Evolutionary conservation across 2,113 vertebrate genomes (phyloP).

Genomic region (Proterorhinus semilunaris): DNA sequence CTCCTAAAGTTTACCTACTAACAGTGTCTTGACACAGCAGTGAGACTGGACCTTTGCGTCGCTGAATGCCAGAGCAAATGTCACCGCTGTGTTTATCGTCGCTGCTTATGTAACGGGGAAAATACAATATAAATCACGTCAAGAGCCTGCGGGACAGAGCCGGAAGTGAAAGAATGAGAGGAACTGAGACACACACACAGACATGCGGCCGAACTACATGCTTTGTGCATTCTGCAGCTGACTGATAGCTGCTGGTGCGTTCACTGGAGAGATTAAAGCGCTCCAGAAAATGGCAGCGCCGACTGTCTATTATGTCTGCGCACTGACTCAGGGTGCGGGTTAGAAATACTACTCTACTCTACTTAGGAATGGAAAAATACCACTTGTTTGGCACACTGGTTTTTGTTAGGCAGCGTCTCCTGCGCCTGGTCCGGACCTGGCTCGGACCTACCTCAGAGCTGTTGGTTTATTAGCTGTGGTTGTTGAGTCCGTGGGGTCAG

Average conservation of each 20-base stretch:
- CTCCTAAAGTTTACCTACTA: slow-evolving; percentile 9
- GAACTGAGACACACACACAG: slow-evolving; percentile 26
- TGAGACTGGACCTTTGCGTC: slow-evolving; percentile 32
- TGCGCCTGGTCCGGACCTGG: slow-evolving; percentile 15
- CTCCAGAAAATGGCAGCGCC: slow-evolving; percentile 10
- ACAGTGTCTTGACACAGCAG: slow-evolving; percentile 1
- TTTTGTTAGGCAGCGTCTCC: slow-evolving; percentile 24
- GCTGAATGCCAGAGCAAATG: slow-evolving; percentile 47
- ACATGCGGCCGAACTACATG: slow-evolving; percentile 19
- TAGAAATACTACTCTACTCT: not conserved
- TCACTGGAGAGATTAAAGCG: slow-evolving; percentile 25
- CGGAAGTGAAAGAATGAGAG: slow-evolving; percentile 33
- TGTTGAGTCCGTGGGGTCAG: slow-evolving; percentile 49
- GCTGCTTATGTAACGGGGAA: slow-evolving; percentile 38
- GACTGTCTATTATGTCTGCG: slow-evolving; percentile 3
- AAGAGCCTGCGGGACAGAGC: slow-evolving; percentile 16
- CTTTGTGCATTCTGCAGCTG: slow-evolving; percentile 7
- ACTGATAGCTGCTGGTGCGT: slow-evolving; percentile 23
- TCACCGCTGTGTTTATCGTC: slow-evolving; percentile 43
- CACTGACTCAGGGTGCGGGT: not conserved
- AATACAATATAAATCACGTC: slow-evolving; percentile 39
- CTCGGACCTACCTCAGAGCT: not conserved
- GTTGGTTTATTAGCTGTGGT: slow-evolving; percentile 39
- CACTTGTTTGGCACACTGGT: not conserved
- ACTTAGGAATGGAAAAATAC: slow-evolving; percentile 1